A percentile compares a stretch with the other conserved stretches of the same genome.
phyloP scores from a whole-genome alignment of 1,140 invertebrate species.

The Euura saliciscinereae region DNA sequence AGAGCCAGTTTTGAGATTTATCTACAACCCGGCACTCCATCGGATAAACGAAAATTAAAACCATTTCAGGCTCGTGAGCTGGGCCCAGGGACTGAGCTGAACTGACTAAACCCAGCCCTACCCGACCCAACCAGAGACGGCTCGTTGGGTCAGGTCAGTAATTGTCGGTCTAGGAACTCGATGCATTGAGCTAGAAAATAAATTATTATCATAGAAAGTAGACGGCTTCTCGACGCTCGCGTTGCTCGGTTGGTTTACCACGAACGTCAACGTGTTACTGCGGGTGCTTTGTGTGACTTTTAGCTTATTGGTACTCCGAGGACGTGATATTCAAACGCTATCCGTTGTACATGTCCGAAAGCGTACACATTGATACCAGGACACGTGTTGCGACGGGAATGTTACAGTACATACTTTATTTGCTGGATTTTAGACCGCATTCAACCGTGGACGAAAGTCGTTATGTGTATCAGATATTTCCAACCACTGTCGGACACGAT shows the following conservation, averaged over 20 bases:
- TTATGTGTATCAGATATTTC: no score
- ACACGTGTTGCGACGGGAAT: no score
- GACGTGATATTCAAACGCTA: no score
- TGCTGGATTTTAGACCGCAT: no score
- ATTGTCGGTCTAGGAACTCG: conserved; percentile 13
- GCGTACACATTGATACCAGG: no score
- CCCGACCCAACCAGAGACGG: not conserved
- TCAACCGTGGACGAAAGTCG: no score
- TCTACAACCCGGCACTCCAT: not conserved
- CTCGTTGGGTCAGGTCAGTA: conserved; percentile 26
- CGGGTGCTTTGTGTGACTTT: not conserved
- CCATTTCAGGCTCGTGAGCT: not conserved
- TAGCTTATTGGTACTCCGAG: no score
- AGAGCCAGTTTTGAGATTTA: not conserved
- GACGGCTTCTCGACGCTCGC: not conserved
- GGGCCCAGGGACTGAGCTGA: not conserved
- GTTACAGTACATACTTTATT: no score
- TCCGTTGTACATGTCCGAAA: no score
- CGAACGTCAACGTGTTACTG: not conserved
- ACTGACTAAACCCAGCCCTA: not conserved
- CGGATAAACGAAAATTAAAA: conserved; percentile 3
- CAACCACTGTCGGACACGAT: no score
- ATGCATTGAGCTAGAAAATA: not conserved
- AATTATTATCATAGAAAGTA: conserved; percentile 7
- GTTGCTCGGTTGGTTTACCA: not conserved